Conservation (phyloP, 2,888 invertebrate species). For the Mythimna vitellina region DNA sequence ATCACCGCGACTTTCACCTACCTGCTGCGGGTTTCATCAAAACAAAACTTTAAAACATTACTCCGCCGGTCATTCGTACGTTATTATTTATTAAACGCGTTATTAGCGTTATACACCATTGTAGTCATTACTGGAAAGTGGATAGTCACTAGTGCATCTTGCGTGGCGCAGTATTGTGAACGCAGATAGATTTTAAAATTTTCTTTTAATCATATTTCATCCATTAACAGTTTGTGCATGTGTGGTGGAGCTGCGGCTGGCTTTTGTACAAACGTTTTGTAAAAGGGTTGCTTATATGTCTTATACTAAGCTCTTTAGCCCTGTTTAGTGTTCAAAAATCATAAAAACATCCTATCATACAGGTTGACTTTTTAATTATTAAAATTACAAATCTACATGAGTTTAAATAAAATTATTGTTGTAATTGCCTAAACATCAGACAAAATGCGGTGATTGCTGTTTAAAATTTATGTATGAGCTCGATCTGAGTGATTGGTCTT, state of each 20-base stretch:
- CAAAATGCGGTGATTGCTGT: constrained; percentile 34
- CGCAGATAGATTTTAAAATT: constrained; percentile 56
- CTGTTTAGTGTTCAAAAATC: constrained; percentile 35
- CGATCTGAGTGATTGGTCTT: constrained; percentile 23
- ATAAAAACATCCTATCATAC: constrained; percentile 35
- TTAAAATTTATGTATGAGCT: constrained; percentile 27
- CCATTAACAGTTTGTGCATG: constrained; percentile 74
- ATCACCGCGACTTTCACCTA: constrained; percentile 83
- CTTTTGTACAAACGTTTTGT: constrained; percentile 66
- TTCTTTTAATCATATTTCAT: constrained; percentile 66
- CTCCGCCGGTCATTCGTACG: constrained; percentile 58
- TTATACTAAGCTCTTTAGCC: constrained; percentile 59
- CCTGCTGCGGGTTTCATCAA: constrained; percentile 73
- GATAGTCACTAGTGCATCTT: constrained; percentile 58
- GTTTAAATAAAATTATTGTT: constrained; percentile 40
- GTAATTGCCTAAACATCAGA: constrained; percentile 33
- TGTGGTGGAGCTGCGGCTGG: constrained; percentile 69
- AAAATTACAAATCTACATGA: constrained; percentile 1
- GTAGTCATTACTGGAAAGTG: constrained; percentile 39
- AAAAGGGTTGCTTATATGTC: constrained; percentile 64
- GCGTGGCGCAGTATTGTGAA: constrained; percentile 61
- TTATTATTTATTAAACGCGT: constrained; percentile 56
- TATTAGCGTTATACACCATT: constrained; percentile 28
- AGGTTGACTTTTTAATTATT: constrained; percentile 24
- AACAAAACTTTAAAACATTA: constrained; percentile 72